These are phyloP conservation scores for Palythoa heliodiscus DNA, from an alignment of 92 coral and sea anemone genomes.

Conservation along the genomic window DNA sequence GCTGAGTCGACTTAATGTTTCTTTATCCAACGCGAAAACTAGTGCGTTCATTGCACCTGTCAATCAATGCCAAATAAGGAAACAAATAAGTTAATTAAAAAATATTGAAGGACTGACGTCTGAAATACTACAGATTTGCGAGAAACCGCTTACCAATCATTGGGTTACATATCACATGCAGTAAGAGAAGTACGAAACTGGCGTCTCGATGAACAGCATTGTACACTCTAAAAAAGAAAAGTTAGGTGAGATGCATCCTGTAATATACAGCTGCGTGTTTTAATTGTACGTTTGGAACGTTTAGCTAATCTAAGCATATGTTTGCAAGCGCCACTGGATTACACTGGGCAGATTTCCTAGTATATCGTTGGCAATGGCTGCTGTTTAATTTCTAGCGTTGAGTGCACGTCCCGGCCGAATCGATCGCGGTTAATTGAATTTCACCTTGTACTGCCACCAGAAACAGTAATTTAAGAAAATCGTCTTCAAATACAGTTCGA, in stretches of 20 bases:
- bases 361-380: too few species aligned
- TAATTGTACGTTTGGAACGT: too few species aligned
- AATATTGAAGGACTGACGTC: not conserved
- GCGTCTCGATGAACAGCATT: conserved; percentile 67
- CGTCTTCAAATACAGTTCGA: too few species aligned
- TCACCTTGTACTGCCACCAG: too few species aligned
- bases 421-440: too few species aligned
- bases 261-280: too few species aligned
- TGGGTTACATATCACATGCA: conserved; percentile 85
- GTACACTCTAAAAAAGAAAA: conserved; percentile 65
- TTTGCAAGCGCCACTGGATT: too few species aligned
- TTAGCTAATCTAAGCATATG: too few species aligned
- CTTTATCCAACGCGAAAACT: conserved; percentile 91
- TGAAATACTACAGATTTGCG: not conserved
- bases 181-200: conserved; percentile 74
- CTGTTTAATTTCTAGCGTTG: too few species aligned
- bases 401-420: too few species aligned
- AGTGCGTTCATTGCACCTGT: conserved; percentile 87
- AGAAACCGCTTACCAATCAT: conserved; percentile 67
- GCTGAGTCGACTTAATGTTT: conserved; percentile 81
- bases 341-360: too few species aligned
- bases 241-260: not conserved
- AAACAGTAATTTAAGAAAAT: too few species aligned
- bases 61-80: not conserved
- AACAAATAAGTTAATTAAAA: not conserved